phyloP scores from a whole-genome alignment of 2,888 invertebrate genomes.

The Fragum whitleyi region DNA sequence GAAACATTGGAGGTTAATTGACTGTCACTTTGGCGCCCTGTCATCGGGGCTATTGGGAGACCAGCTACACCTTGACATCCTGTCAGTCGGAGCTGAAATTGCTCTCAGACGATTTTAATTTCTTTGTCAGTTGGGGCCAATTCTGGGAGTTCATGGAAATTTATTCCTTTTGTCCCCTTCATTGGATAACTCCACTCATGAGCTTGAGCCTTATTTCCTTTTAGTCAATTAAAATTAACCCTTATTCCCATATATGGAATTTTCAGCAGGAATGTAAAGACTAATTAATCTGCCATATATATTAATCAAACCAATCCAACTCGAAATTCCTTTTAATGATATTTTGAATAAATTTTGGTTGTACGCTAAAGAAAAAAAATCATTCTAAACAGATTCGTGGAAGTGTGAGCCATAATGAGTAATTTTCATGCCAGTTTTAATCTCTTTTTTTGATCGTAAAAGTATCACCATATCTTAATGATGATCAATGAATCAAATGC shows the following conservation, averaged over 20 bases:
- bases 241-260: not conserved
- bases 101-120: conserved; percentile 19
- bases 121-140: conserved; percentile 30
- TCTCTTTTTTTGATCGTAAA: conserved; percentile 8
- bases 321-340: too few species aligned
- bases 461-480: conserved; percentile 24
- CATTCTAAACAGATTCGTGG: not conserved
- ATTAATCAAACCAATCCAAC: too few species aligned
- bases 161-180: conserved; percentile 16
- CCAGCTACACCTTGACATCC: conserved; percentile 1
- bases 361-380: not conserved
- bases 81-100: not conserved
- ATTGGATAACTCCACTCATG: conserved; percentile 23
- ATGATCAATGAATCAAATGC: conserved; percentile 17
- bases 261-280: too few species aligned
- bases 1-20: conserved; percentile 11
- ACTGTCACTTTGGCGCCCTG: conserved; percentile 13
- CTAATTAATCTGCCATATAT: too few species aligned
- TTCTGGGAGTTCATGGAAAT: conserved; percentile 10
- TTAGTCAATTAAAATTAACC: conserved; percentile 10
- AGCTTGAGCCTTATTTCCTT: conserved; percentile 9
- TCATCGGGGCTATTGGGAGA: conserved; percentile 13
- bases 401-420: conserved; percentile 3
- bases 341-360: too few species aligned
- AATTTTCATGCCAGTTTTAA: conserved; percentile 16